A percentile compares a stretch with the other conserved stretches of the same genome.
These are phyloP conservation scores for Tauraco hartlaubi DNA, from an alignment of 2,797 vertebrate species.

Conservation along the genomic window DNA sequence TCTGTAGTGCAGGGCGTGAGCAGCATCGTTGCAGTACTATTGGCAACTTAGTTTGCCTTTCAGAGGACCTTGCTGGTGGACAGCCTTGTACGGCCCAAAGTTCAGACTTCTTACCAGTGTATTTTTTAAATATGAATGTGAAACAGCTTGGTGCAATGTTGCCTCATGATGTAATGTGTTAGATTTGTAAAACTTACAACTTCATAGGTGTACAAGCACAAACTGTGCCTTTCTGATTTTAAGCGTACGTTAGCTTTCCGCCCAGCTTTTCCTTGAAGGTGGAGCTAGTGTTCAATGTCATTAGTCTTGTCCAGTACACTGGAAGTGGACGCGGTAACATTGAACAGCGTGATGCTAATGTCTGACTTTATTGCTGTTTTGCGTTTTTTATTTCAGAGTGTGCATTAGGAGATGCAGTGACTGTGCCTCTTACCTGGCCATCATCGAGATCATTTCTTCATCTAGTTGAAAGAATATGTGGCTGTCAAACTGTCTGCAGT, in stretches of 20 bases:
- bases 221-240: not conserved
- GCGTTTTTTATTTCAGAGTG: not conserved
- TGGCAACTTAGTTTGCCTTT: not conserved
- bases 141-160: not conserved
- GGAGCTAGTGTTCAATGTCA: not conserved
- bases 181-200: fast-evolving
- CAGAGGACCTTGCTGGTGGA: not conserved
- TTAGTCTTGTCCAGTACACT: not conserved
- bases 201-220: not conserved
- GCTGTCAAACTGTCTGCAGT: not conserved
- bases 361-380: not conserved
- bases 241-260: not conserved
- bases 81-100: not conserved
- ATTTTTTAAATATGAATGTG: not conserved
- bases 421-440: not conserved
- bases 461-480: not conserved
- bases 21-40: not conserved
- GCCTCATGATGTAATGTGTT: not conserved
- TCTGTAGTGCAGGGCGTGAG: fast-evolving
- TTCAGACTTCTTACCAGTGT: not conserved
- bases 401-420: not conserved
- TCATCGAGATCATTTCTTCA: not conserved
- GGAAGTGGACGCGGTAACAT: not conserved
- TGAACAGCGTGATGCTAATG: not conserved
- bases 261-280: not conserved